Evolutionary conservation across 2,888 invertebrate species (phyloP), one percentile per base, ranked within the genome.

Genomic region (Chorisops tibialis): DNA sequence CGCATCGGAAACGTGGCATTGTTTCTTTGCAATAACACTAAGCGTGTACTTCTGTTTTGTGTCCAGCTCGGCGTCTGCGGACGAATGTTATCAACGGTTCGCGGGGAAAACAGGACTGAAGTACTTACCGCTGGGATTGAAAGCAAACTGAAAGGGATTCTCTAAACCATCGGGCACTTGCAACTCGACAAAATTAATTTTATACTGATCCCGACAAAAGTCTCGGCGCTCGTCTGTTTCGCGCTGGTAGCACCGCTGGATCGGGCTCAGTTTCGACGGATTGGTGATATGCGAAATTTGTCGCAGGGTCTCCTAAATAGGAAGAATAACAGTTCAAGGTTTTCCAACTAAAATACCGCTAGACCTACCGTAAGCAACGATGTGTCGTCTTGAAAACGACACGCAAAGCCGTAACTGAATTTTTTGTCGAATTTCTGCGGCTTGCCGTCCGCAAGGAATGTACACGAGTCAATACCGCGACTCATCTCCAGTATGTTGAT

Each of bases 141-240:
- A 70, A 18, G 65, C 69, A 56, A 67, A 76, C 30, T 72, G 71
- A 61, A 74, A 66, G 1, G 77, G 77, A 69, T 77, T 75, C 5
- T 75, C 75, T 49, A 74, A 71, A 1, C 77, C 77, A 11, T 74
- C 72, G 16, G 76, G 74, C 16, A 76, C 71, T 63, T 75, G 75
- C 39, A 77, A 59, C 50, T 76, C 75, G 12, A 75, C 69, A 67
- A 74, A 74, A 65, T 76, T 75, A 37, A 75, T 64, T 69, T 76
- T 76, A 67, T 77, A 77, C 60, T 75, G 73, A 21, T 76, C 75
- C 21, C 70, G 69, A 4, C 70, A 74, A 18, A 77, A 77, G 35
- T 73, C 71, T 49, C 71, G 72, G 47, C 67, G 62, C 63, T 77
- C 77, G 45, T 76, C 75, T 1, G 63, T 64, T 62, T 75, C 69